phyloP scores from a whole-genome alignment of 1,140 invertebrate species.

The Brachionus paranguensis region DNA sequence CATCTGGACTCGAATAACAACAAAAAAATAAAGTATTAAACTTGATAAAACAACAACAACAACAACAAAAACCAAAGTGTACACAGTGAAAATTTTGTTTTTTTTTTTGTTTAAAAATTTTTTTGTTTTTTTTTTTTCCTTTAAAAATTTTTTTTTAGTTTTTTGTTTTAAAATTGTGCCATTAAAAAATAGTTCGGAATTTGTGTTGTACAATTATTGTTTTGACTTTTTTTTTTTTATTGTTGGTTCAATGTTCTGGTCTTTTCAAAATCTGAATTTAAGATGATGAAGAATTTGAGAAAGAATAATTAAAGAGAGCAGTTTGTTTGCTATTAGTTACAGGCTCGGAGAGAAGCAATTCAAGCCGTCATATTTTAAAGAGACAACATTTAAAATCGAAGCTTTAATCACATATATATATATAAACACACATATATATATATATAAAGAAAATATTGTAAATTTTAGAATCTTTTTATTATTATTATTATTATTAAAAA shows the following conservation, averaged over 20 bases:
- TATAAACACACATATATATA: too few relatives aligned
- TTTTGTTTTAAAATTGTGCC: not conserved
- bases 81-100: slow-evolving; percentile 24
- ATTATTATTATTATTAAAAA: not conserved
- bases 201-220: slow-evolving; percentile 23
- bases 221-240: not conserved
- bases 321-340: not conserved
- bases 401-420: not conserved
- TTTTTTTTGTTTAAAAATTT: too few relatives aligned
- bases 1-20: not conserved
- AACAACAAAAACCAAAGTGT: not conserved
- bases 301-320: too few relatives aligned
- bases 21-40: slow-evolving; percentile 23
- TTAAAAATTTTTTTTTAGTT: not conserved
- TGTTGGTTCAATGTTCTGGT: not conserved
- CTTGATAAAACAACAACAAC: not conserved
- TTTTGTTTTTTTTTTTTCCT: not conserved
- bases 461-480: not conserved
- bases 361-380: not conserved
- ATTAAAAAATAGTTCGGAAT: not conserved
- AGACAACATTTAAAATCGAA: not conserved
- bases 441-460: not conserved
- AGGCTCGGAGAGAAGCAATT: not conserved
- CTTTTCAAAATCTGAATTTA: not conserved
- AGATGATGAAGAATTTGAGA: not conserved